Evolutionary conservation across 2,797 vertebrate species (phyloP), one percentile per base, ranked within the genome.

Genomic region (Ctenopoma kingsleyae): DNA sequence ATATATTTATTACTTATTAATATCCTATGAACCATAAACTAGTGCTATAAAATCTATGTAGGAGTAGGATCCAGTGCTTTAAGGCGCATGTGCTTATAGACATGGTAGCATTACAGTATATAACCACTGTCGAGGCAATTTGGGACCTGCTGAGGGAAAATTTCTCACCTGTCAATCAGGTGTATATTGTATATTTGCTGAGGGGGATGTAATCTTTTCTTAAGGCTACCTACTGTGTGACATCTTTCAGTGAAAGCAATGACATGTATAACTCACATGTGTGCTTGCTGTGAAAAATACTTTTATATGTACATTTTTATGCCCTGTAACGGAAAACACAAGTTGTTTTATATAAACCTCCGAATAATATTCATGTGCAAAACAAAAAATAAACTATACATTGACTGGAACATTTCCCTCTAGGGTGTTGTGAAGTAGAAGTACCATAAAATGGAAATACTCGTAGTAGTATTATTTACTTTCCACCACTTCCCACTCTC

Each of bases 121-220:
- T 7, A 17, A 47, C 16, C 13, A 46, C 9, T 46, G 38, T 40
- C 44, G 67, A 3, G 55, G 35, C 57, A 1, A 40, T 63, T 60
- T 76, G 32, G 48, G 22, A 70, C 11, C 56, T 48, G 62, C 41
- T 40, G 41, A 41, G 22, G 16, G 44, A 73, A 62, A 54, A 17
- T 32, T 17, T 8, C 10, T 35, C 20, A 65, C 17, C 50, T 64
- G 53, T 67, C 61, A 76, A 40, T 60, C 40, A 62, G 0, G 7
- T 44, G 43, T 8, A 36, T 36, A 20, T n/a, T 44, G 7, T 7
- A 23, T 27, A 27, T 30, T 20, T 0, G n/a, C 36, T 60, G 5
- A 56, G 51, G 19, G 57, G 25, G 32, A 48, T 52, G 23, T 46
- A 48, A 53, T 73, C 15, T 35, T 43, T 58, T 44, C 43, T 52